Evolutionary conservation across 2,113 vertebrate species (phyloP), one percentile per base, ranked within the genome.

Genomic region (Numenius arquata): DNA sequence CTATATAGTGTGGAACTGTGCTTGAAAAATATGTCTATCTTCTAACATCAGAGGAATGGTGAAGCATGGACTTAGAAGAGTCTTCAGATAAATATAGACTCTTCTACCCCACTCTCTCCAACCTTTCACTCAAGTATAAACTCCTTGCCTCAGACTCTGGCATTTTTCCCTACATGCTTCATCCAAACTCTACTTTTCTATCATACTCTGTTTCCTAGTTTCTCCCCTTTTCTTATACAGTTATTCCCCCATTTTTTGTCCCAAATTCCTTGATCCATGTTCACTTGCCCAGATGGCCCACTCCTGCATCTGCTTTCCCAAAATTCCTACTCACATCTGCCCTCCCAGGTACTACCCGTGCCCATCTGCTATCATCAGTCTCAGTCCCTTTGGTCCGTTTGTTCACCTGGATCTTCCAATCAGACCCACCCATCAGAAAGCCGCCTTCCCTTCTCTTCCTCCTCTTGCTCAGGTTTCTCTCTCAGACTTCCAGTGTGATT

Each of bases 321-420:
- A 45, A 91, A 47, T 7, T 81, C 36, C 22, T 63, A 43, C n/a
- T 65, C 63, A 50, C 8, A 41, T 30, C 4, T 72, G 12, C 27
- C 23, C 17, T n/a, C 38, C 34, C 47, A 81, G 55, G 40, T 61
- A 36, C 41, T 8, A 12, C 16, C 34, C 3, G 0, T 11, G 12
- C 7, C 66, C 25, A 34, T 4, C 8, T 7, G 4, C 27, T 23
- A 19, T 25, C 19, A 79, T 5, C 38, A 53, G 9, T 3, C 48
- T 32, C 32, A 29, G 25, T 34, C 19, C 20, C 53, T 62, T 50
- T 0, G 0, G 7, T 19, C 53, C 11, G 9, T 56, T 8, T 66
- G 12, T 43, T 47, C 0, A 0, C 25, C 14, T 58, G 45, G 8
- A 4, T 47, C 18, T 71, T 22, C 32, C 14, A 30, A 21, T 30